Evolutionary conservation across 2,113 vertebrate species (phyloP).

Genomic region (Morone chrysops): DNA sequence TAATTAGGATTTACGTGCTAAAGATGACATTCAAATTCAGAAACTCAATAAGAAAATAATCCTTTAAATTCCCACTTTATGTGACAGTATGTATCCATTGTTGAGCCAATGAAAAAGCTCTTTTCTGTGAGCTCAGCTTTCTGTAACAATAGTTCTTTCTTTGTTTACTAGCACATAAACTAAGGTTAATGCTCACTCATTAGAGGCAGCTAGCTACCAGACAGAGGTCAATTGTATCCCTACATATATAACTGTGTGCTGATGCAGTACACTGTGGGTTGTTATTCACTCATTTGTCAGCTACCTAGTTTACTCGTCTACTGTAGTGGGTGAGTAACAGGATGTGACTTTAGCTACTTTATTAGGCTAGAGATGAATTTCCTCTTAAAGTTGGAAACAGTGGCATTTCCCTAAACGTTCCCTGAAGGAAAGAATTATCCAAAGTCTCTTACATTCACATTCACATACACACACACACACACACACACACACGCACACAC

Average conservation of each 20-base stretch:
- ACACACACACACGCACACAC: not conserved
- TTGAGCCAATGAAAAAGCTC: not conserved
- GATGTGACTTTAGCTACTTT: conserved; percentile 49
- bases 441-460: not conserved
- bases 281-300: conserved; percentile 17
- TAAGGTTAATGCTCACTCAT: conserved; percentile 29
- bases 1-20: not conserved
- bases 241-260: conserved; percentile 9
- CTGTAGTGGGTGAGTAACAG: not conserved
- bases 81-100: not conserved
- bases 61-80: not conserved
- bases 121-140: conserved; percentile 19
- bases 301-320: conserved; percentile 7
- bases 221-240: conserved; percentile 55
- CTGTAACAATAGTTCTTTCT: conserved; percentile 26
- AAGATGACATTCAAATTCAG: not conserved
- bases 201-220: conserved; percentile 21
- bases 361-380: conserved; percentile 49
- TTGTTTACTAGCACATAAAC: conserved; percentile 6
- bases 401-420: conserved; percentile 58
- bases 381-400: conserved; percentile 24
- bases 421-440: conserved; percentile 30
- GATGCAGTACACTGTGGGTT: not conserved
- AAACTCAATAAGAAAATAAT: not conserved
- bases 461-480: not conserved